phyloP scores from a whole-genome alignment of 2,888 invertebrate genomes.

The Tubulanus polymorphus region DNA sequence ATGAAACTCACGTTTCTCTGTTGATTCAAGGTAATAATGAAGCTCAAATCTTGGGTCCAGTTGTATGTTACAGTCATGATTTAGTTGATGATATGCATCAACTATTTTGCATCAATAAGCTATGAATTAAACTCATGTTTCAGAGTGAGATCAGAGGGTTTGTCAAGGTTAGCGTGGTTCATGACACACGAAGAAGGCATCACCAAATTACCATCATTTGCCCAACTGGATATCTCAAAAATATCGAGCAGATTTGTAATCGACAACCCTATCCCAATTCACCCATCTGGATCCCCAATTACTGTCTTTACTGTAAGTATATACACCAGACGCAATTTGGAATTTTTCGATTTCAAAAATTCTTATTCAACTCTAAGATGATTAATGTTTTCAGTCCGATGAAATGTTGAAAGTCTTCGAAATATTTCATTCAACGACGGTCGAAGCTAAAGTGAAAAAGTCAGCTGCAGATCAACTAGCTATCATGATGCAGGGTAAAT shows the following conservation, averaged over 20 bases:
- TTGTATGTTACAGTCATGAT: too few species aligned
- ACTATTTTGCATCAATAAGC: too few species aligned
- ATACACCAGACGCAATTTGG: background rate
- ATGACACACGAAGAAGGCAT: slow-evolving; percentile 38
- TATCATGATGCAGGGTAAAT: slow-evolving; percentile 43
- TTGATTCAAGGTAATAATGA: too few species aligned
- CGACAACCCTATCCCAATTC: slow-evolving; percentile 13
- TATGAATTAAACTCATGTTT: too few species aligned
- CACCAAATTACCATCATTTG: slow-evolving; percentile 33
- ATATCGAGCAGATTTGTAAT: slow-evolving; percentile 34
- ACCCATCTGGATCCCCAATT: slow-evolving; percentile 10
- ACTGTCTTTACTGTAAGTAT: slow-evolving; percentile 39
- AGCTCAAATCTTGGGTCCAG: too few species aligned
- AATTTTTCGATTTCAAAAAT: background rate
- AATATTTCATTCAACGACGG: slow-evolving; percentile 40
- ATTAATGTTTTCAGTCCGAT: slow-evolving; percentile 22
- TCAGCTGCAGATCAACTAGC: slow-evolving; percentile 48
- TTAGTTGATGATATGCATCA: too few species aligned
- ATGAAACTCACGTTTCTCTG: too few species aligned
- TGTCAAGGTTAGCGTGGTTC: slow-evolving; percentile 41
- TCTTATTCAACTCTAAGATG: background rate
- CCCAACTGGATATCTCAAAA: slow-evolving; percentile 34
- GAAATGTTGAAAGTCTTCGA: slow-evolving; percentile 43
- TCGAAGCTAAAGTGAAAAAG: slow-evolving; percentile 44
- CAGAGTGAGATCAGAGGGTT: slow-evolving; percentile 40